phyloP scores from a whole-genome alignment of 2,797 vertebrate species.

The Gymnothorax javanicus region DNA sequence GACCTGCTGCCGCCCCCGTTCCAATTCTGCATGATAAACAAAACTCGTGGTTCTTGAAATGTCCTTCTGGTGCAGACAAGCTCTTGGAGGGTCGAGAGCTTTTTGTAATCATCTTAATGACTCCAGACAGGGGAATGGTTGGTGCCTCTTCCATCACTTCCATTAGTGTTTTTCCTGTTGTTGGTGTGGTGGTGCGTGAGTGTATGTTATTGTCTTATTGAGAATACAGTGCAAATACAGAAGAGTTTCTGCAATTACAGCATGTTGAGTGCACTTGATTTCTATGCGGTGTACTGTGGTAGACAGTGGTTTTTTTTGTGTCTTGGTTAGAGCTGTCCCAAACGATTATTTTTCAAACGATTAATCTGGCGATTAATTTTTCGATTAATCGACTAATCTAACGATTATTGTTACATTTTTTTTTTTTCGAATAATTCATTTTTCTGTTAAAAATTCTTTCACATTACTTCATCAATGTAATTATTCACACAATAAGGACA shows the following conservation, averaged over 20 bases:
- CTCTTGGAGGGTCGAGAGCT: not conserved
- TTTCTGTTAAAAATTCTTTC: no score
- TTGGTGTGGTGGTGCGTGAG: not conserved
- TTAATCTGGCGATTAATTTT: no score
- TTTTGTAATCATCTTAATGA: no score
- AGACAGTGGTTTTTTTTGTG: no score
- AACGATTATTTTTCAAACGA: no score
- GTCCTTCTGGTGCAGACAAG: not conserved
- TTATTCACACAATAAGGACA: no score
- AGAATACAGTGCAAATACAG: not conserved
- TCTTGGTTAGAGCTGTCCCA: no score
- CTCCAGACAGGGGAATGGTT: not conserved
- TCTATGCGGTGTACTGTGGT: not conserved
- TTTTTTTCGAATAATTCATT: no score
- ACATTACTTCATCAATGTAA: no score
- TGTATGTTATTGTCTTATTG: not conserved
- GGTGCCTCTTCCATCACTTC: not conserved
- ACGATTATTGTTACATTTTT: no score
- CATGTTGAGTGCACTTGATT: not conserved
- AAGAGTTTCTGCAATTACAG: not conserved
- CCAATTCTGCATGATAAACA: slow-evolving; percentile 41
- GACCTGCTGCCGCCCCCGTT: slow-evolving; percentile 27
- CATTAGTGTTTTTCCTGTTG: not conserved
- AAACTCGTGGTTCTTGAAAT: not conserved
- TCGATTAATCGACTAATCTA: no score